Base-by-base conservation (phyloP, 1,140 invertebrate species). In the Euura lappo region DNA sequence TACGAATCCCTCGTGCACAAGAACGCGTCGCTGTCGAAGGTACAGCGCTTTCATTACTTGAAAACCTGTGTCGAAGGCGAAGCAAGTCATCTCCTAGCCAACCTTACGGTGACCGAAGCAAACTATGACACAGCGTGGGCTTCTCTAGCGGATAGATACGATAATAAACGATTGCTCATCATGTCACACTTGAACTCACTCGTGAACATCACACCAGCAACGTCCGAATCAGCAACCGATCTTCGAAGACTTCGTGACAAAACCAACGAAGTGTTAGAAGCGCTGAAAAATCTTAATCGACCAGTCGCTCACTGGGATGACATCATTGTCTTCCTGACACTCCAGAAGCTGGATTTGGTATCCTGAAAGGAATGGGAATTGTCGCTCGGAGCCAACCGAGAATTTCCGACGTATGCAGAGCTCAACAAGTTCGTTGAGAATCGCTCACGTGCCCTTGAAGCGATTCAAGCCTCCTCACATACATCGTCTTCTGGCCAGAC, bases 341-440 rank as follows among this genome's bases (percentile, higher is more conserved):
- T 43, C 4, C 11, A 69, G 42, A 69, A 69, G 68, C 42, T 69
- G 11, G 11, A n/a, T 42, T 44, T 5, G 7, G 11, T 8, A 44
- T 28, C 68, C 8, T 1, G 10, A 13, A 10, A 42, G 4, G 68
- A 69, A 28, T 28, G 28, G 28, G 28, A 28, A 28, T 28, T 28
- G 28, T 28, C 28, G 28, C 28, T 28, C 28, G 42, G 68, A 6
- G 68, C 11, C 5, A 69, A 10, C 8, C 44, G 4, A 10, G 28
- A 6, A 5, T 69, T n/a, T 69, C 68, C 68, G 7, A 69, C 8
- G 6, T 69, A 13, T 45, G 42, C 11, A n/a, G 4, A 10, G 11
- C 68, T 72, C 5, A 45, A 67, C n/a, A 47, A 72, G 13, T 72
- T 72, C 10, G 13, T 72, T 51, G 45, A 67, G 65, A 44, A 68